phyloP scores from a whole-genome alignment of 2,113 vertebrate species.

The Acrocephalus kingi region DNA sequence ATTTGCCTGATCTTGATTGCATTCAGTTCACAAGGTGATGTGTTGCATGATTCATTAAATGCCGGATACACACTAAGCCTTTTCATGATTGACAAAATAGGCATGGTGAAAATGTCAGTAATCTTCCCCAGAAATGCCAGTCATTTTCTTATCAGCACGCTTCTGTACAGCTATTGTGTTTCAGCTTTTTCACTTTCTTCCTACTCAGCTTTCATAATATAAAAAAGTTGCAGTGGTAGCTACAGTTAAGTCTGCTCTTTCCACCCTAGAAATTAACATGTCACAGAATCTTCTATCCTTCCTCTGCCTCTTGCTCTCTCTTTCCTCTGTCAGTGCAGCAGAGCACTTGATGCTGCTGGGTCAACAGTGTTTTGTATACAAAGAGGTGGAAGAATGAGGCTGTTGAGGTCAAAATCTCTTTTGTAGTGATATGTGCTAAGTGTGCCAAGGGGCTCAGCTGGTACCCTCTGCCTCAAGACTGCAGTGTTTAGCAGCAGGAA shows the following conservation, averaged over 20 bases:
- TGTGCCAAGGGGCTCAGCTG: not conserved
- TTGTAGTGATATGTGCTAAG: not conserved
- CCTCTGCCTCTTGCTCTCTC: not conserved
- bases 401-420: not conserved
- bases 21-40: slow-evolving; percentile 17
- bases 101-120: slow-evolving; percentile 48
- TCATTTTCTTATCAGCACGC: slow-evolving; percentile 19
- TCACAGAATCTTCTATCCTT: not conserved
- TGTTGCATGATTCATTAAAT: slow-evolving; percentile 41
- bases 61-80: not conserved
- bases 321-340: not conserved
- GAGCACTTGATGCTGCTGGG: not conserved
- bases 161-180: not conserved
- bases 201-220: not conserved
- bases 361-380: not conserved
- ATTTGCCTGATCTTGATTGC: slow-evolving; percentile 18
- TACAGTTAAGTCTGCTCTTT: not conserved
- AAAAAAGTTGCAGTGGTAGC: not conserved
- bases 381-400: not conserved
- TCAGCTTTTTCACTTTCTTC: not conserved
- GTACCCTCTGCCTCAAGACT: not conserved
- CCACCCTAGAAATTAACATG: not conserved
- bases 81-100: slow-evolving; percentile 41
- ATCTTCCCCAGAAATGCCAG: slow-evolving; percentile 30
- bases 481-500: not conserved